These are phyloP conservation scores for Glyptemys insculpta DNA, from an alignment of 2,797 vertebrate genomes.

Conservation along the genomic window DNA sequence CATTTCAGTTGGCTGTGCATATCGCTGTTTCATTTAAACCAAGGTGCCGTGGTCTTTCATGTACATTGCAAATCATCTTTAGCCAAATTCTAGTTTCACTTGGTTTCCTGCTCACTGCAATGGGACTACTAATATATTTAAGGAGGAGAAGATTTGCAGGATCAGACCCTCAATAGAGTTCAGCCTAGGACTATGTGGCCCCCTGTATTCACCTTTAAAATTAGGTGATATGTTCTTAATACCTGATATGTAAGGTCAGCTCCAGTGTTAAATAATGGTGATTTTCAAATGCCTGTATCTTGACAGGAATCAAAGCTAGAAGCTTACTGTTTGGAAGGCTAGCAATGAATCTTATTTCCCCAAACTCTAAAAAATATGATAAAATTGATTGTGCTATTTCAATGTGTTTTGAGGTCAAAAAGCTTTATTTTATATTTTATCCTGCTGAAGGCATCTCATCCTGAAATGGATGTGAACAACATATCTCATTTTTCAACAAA, in stretches of 20 bases:
- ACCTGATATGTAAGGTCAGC: background rate
- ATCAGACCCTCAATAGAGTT: background rate
- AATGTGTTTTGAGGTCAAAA: background rate
- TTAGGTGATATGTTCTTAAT: background rate
- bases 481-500: background rate
- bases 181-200: accelerated
- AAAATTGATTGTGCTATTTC: background rate
- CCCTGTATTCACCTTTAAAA: background rate
- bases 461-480: accelerated
- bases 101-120: background rate
- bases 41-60: background rate
- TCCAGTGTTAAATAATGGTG: accelerated
- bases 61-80: background rate
- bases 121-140: background rate
- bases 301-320: background rate
- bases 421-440: background rate
- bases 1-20: background rate
- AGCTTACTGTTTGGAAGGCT: background rate
- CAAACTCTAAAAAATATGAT: background rate
- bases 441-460: background rate
- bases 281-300: background rate
- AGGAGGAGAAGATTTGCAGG: background rate
- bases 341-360: background rate
- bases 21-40: background rate
- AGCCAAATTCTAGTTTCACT: background rate